A percentile compares a stretch with the other conserved stretches of the same genome.
phyloP scores from a whole-genome alignment of 1,140 invertebrate species.

The Philopotamus ludificatus region DNA sequence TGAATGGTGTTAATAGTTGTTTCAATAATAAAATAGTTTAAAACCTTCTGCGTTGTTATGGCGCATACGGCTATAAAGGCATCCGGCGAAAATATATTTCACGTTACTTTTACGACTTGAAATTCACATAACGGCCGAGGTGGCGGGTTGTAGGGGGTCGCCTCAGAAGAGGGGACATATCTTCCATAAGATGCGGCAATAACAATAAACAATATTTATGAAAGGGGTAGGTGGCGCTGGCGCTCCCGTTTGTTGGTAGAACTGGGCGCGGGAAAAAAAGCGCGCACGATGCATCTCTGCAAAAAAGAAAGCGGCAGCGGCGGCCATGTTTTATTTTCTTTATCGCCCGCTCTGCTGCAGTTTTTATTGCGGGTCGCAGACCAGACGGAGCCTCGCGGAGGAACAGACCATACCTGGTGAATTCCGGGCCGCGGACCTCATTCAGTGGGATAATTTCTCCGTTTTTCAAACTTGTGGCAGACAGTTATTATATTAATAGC shows the following conservation, averaged over 20 bases:
- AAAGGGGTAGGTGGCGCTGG: background rate
- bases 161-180: constrained; percentile 6
- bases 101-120: constrained; percentile 23
- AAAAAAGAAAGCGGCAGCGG: constrained; percentile 40
- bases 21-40: no score
- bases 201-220: constrained; percentile 42
- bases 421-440: constrained; percentile 8
- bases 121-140: constrained; percentile 15
- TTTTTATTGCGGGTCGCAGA: constrained; percentile 41
- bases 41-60: background rate
- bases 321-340: constrained; percentile 43
- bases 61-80: constrained; percentile 1
- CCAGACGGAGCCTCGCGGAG: constrained; percentile 40
- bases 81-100: constrained; percentile 30
- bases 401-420: constrained; percentile 10
- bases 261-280: constrained; percentile 30
- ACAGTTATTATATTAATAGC: no score
- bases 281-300: constrained; percentile 34
- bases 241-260: constrained; percentile 21
- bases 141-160: background rate
- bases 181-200: constrained; percentile 35
- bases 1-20: no score
- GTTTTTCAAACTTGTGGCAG: no score
- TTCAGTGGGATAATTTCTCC: no score
- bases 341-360: constrained; percentile 37